phyloP scores from a whole-genome alignment of 2,797 vertebrate species.

The Pseudomugil gertrudae region DNA sequence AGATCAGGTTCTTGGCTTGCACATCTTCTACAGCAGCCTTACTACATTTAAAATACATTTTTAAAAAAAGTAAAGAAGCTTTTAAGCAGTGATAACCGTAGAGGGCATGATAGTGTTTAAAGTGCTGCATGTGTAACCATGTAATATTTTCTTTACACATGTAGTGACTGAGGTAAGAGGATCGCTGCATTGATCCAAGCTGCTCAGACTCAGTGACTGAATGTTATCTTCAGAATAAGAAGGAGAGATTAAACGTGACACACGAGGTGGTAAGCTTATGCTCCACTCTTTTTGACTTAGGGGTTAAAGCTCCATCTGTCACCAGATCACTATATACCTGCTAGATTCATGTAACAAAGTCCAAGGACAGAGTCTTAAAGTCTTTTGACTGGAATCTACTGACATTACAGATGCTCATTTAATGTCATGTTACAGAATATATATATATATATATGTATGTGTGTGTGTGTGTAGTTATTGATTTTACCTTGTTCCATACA shows the following conservation, averaged over 20 bases:
- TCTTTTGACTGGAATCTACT: neutral
- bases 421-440: neutral
- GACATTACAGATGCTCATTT: neutral
- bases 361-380: neutral
- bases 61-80: neutral
- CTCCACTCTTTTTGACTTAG: slow-evolving; percentile 64
- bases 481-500: slow-evolving; percentile 94
- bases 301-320: slow-evolving; percentile 71
- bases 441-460: no score
- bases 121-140: neutral
- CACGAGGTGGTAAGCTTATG: slow-evolving; percentile 51
- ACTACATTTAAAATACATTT: slow-evolving; percentile 66
- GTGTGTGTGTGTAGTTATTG: no score
- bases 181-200: slow-evolving; percentile 51
- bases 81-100: neutral
- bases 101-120: neutral
- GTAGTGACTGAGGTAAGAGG: slow-evolving; percentile 46
- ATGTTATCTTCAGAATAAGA: slow-evolving; percentile 56
- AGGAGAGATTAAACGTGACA: slow-evolving; percentile 70
- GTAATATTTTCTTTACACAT: slow-evolving; percentile 19
- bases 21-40: slow-evolving; percentile 93
- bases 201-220: slow-evolving; percentile 37
- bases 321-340: slow-evolving; percentile 45
- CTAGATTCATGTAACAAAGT: slow-evolving; percentile 29
- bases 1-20: slow-evolving; percentile 93